Evolutionary conservation across 1,140 invertebrate species (phyloP).

Genomic region (Scaptodrosophila lebanonensis): DNA sequence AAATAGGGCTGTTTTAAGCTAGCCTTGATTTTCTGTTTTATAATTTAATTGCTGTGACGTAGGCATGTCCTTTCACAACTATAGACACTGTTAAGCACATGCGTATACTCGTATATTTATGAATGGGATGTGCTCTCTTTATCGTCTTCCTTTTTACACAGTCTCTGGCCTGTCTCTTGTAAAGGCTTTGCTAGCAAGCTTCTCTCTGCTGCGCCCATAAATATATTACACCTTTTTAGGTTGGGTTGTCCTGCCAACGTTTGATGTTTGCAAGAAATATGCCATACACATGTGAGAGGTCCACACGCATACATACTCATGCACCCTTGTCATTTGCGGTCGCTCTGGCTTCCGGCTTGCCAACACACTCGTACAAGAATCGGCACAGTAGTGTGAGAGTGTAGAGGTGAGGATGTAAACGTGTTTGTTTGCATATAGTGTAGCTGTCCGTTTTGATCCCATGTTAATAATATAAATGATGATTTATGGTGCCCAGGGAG

Average conservation of each 20-base stretch:
- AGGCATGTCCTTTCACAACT: too few species aligned
- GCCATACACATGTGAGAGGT: too few species aligned
- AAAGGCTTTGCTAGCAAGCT: too few species aligned
- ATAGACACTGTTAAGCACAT: too few species aligned
- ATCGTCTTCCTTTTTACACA: too few species aligned
- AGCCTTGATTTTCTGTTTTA: too few species aligned
- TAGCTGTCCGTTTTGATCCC: conserved; percentile 62
- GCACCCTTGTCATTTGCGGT: conserved; percentile 68
- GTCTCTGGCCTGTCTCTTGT: too few species aligned
- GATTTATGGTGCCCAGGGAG: conserved; percentile 63
- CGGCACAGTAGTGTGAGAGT: conserved; percentile 40
- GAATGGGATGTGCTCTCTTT: too few species aligned
- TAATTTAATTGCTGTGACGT: too few species aligned
- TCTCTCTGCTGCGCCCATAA: conserved; percentile 50
- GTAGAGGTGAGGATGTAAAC: conserved; percentile 12
- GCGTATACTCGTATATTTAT: too few species aligned
- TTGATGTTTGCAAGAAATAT: conserved; percentile 50
- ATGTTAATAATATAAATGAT: conserved; percentile 74
- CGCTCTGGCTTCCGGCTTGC: conserved; percentile 65
- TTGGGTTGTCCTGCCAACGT: conserved; percentile 21
- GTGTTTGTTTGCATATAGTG: conserved; percentile 38
- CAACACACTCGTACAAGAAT: conserved; percentile 16
- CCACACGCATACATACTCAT: conserved; percentile 20
- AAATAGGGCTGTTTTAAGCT: too few species aligned
- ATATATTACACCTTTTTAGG: conserved; percentile 53